Percentiles rank a stretch among this genome's conserved stretches.
These are phyloP conservation scores for Incurvaria masculella DNA, from an alignment of 2,888 invertebrate genomes.

Conservation along the genomic window DNA sequence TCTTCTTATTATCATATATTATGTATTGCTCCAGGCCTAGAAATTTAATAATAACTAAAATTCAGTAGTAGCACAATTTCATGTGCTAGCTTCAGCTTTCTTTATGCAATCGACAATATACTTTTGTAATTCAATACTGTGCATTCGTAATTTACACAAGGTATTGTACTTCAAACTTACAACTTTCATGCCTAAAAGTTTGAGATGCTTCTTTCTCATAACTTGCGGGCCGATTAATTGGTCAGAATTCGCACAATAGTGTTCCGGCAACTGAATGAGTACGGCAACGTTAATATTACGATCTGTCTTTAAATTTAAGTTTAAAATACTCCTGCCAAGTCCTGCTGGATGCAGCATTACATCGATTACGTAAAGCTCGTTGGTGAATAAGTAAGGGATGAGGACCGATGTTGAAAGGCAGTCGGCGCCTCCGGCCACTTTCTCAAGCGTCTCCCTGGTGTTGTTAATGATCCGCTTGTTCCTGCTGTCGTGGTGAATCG, in stretches of 20 bases:
- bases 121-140: conserved; percentile 42
- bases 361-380: conserved; percentile 60
- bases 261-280: conserved; percentile 62
- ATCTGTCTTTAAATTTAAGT: conserved; percentile 39
- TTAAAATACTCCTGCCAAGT: conserved; percentile 33
- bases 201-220: conserved; percentile 61
- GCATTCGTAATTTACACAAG: conserved; percentile 46
- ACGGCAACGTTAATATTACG: conserved; percentile 53
- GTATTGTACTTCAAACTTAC: conserved; percentile 54
- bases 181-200: conserved; percentile 61
- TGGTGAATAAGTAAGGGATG: conserved; percentile 52
- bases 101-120: conserved; percentile 50
- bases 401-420: conserved; percentile 49
- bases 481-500: conserved; percentile 51
- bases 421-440: conserved; percentile 40
- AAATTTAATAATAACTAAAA: too few relatives aligned
- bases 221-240: conserved; percentile 60
- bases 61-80: too few relatives aligned
- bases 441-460: conserved; percentile 37
- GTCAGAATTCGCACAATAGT: conserved; percentile 57
- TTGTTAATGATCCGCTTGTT: conserved; percentile 48
- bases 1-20: too few relatives aligned
- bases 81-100: conserved; percentile 20
- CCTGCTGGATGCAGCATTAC: conserved; percentile 53
- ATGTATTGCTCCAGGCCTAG: too few relatives aligned